A percentile compares a stretch with the other conserved stretches of the same genome.
Conservation (phyloP, 2,888 invertebrate species). For the Drosophila nr. perissopoda region DNA sequence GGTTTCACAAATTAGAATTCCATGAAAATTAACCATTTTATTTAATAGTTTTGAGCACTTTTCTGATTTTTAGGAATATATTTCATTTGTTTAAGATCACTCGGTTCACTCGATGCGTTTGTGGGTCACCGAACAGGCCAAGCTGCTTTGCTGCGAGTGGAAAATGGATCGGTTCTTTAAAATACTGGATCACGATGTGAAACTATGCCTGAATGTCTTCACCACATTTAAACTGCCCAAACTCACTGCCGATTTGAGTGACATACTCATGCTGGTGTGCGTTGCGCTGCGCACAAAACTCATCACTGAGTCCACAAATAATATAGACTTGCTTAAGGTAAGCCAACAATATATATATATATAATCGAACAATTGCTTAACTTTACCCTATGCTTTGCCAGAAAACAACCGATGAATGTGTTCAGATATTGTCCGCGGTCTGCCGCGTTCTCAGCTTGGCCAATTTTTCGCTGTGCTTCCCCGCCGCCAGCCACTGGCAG, state of each 20-base stretch:
- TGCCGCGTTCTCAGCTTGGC: slow-evolving; percentile 92
- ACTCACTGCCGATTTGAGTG: slow-evolving; percentile 86
- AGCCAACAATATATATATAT: slow-evolving; percentile 5
- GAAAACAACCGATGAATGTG: slow-evolving; percentile 90
- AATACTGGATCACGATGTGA: slow-evolving; percentile 88
- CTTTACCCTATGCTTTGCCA: slow-evolving; percentile 75
- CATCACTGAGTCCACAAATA: slow-evolving; percentile 91
- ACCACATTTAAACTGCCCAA: slow-evolving; percentile 86
- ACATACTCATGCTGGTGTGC: slow-evolving; percentile 92
- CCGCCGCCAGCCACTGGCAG: slow-evolving; percentile 89
- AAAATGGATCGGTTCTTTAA: slow-evolving; percentile 90
- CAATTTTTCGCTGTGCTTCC: slow-evolving; percentile 93
- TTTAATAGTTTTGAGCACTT: neutral
- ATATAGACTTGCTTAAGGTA: slow-evolving; percentile 91
- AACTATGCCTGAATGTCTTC: slow-evolving; percentile 87
- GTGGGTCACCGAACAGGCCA: slow-evolving; percentile 91
- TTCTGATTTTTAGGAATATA: neutral
- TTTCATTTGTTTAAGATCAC: slow-evolving; percentile 87
- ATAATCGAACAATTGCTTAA: neutral
- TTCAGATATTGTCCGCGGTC: slow-evolving; percentile 89
- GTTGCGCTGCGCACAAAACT: slow-evolving; percentile 92
- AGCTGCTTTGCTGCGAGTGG: slow-evolving; percentile 90
- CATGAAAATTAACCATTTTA: neutral
- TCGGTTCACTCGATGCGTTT: slow-evolving; percentile 92
- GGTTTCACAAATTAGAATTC: neutral